These are phyloP conservation scores for Microctonus aethiopoides DNA, from an alignment of 2,888 invertebrate genomes.

Conservation along the genomic window DNA sequence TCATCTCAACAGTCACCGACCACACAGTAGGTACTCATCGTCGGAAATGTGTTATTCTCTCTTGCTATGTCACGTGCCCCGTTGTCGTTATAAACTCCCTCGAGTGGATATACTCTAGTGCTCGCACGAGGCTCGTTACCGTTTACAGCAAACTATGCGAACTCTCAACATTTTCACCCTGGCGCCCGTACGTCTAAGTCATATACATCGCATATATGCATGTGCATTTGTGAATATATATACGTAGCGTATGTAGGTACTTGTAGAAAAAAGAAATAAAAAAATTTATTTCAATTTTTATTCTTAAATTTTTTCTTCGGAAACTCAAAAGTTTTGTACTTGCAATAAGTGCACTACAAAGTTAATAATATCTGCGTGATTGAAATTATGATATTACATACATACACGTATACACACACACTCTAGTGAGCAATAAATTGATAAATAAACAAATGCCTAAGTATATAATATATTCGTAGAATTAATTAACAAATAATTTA, in stretches of 20 bases:
- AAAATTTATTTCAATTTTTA: neutral
- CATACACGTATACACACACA: neutral
- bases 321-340: neutral
- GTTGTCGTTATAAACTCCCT: slow-evolving; percentile 27
- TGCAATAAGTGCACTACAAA: neutral
- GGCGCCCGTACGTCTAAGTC: neutral
- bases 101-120: slow-evolving; percentile 13
- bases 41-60: slow-evolving; percentile 4
- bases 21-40: neutral
- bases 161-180: slow-evolving; percentile 22
- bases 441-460: too few relatives aligned
- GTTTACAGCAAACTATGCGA: slow-evolving; percentile 14
- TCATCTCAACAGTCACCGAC: neutral
- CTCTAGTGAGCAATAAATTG: too few relatives aligned
- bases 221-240: neutral
- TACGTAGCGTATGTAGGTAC: too few relatives aligned
- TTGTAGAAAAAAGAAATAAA: too few relatives aligned
- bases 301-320: neutral
- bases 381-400: neutral
- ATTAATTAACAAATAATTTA: too few relatives aligned
- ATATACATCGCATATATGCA: too few relatives aligned
- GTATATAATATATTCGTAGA: too few relatives aligned
- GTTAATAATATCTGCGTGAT: neutral
- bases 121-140: slow-evolving; percentile 22
- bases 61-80: slow-evolving; percentile 17